Conservation (phyloP, 1,140 invertebrate species). For the Drosophila rhopaloa region DNA sequence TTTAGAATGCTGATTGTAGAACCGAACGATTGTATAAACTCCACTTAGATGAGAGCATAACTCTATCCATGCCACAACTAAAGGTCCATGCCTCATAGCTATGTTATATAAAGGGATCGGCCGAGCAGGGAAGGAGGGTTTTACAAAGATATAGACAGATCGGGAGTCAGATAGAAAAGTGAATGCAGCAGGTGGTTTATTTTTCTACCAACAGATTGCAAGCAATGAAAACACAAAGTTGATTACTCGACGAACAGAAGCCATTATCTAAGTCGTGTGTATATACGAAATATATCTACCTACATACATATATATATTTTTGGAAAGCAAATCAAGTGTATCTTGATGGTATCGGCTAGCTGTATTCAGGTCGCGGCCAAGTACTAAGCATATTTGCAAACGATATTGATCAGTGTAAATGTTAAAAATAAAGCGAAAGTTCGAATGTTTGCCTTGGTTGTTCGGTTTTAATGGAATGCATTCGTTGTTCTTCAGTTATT, state of each 20-base stretch:
- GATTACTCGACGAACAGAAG: slow-evolving; percentile 35
- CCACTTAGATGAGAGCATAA: slow-evolving; percentile 37
- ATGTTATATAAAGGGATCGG: slow-evolving; percentile 24
- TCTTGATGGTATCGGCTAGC: slow-evolving; percentile 37
- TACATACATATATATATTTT: slow-evolving; percentile 68
- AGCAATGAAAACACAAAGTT: slow-evolving; percentile 42
- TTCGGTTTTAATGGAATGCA: slow-evolving; percentile 52
- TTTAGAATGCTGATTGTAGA: slow-evolving; percentile 36
- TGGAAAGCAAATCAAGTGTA: slow-evolving; percentile 53
- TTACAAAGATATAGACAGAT: slow-evolving; percentile 17
- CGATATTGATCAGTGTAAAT: slow-evolving; percentile 50
- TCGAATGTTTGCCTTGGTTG: slow-evolving; percentile 48
- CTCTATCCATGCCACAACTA: slow-evolving; percentile 23
- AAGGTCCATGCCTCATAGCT: slow-evolving; percentile 29
- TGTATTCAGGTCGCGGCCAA: slow-evolving; percentile 32
- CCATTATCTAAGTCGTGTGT: slow-evolving; percentile 45
- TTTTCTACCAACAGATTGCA: slow-evolving; percentile 74
- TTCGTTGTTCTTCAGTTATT: slow-evolving; percentile 55
- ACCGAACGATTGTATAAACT: slow-evolving; percentile 41
- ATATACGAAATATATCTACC: slow-evolving; percentile 55
- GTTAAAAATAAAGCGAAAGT: slow-evolving; percentile 44
- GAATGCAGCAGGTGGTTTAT: slow-evolving; percentile 57
- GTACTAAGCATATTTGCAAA: slow-evolving; percentile 40
- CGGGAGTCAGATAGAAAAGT: slow-evolving; percentile 6
- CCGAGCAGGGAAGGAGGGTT: slow-evolving; percentile 17